Evolutionary conservation across 2,888 invertebrate species (phyloP), one percentile per base, ranked within the genome.

Genomic region (Leuctra nigra): DNA sequence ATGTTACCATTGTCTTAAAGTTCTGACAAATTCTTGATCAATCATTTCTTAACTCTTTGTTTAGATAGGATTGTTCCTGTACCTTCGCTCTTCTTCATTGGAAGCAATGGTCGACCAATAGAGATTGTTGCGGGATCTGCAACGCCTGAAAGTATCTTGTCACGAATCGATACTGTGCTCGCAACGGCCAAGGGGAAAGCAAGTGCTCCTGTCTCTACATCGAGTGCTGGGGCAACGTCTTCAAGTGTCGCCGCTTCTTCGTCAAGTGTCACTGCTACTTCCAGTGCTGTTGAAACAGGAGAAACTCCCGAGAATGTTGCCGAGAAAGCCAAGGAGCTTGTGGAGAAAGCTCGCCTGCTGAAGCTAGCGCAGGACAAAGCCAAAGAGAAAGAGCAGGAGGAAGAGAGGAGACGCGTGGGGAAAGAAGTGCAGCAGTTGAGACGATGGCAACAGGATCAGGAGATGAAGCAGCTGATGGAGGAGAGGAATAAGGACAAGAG

Each of bases 21-120:
- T 38, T 29, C 7, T 29, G 29, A 29, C 29, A 13, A 7, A n/a
- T 22, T 9, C 44, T 7, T 6, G 9, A 13, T 22, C 2, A 23
- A n/a, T 2, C n/a, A 20, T n/a, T 44, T 16, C 20, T 39, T 39
- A 39, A 39, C 11, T 14, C 6, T 39, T 38, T 14, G 48, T 62
- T 24, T 61, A 88, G 87, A 86, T 70, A 84, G 85, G 70, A 75
- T 86, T 63, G 86, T 84, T 13, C 83, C 85, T 0, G 79, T 87
- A 4, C 93, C 94, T 1, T 91, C 91, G 0, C 72, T 90, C 53
- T 94, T 88, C 74, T 92, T 93, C 68, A 93, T 95, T 68, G 91
- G 89, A 0, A 77, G 83, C 55, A 83, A 83, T 67, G 94, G 94
- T 1, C 77, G 80, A 0, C 89, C 93, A 0, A 66, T 94, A 54